Conservation (phyloP, 2,113 vertebrate genomes). For the Cromileptes altivelis region DNA sequence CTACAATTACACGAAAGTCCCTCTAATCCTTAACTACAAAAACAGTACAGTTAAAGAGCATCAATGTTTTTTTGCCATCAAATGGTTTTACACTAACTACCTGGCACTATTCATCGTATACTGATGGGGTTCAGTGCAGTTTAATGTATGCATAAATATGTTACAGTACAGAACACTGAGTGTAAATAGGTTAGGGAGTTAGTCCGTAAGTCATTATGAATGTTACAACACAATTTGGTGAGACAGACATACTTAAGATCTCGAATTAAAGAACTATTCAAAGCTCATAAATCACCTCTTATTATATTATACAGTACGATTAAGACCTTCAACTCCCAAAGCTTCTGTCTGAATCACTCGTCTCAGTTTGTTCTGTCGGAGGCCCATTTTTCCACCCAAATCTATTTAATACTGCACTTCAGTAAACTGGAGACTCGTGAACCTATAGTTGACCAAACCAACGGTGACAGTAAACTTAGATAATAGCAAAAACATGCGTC, state of each 20-base stretch:
- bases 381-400: neutral
- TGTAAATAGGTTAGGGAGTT: conserved; percentile 73
- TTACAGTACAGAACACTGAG: conserved; percentile 76
- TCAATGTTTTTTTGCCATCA: conserved; percentile 43
- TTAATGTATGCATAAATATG: conserved; percentile 67
- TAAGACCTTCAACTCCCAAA: conserved; percentile 64
- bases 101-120: conserved; percentile 49
- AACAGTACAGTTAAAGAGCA: conserved; percentile 67
- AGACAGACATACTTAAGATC: conserved; percentile 55
- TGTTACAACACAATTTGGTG: conserved; percentile 61
- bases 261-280: conserved; percentile 37
- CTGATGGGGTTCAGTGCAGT: conserved; percentile 65
- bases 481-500: conserved; percentile 49
- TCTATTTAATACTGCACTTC: conserved; percentile 69
- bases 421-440: conserved; percentile 53
- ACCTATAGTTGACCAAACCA: conserved; percentile 39
- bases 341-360: conserved; percentile 18
- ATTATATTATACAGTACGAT: conserved; percentile 62
- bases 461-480: conserved; percentile 53
- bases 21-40: conserved; percentile 59
- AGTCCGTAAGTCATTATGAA: conserved; percentile 59
- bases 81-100: conserved; percentile 61
- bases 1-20: conserved; percentile 53
- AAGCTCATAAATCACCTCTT: conserved; percentile 41
- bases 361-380: conserved; percentile 36